A percentile compares a stretch with the other conserved stretches of the same genome.
phyloP scores from a whole-genome alignment of 2,888 invertebrate species.

The Patella caerulea region DNA sequence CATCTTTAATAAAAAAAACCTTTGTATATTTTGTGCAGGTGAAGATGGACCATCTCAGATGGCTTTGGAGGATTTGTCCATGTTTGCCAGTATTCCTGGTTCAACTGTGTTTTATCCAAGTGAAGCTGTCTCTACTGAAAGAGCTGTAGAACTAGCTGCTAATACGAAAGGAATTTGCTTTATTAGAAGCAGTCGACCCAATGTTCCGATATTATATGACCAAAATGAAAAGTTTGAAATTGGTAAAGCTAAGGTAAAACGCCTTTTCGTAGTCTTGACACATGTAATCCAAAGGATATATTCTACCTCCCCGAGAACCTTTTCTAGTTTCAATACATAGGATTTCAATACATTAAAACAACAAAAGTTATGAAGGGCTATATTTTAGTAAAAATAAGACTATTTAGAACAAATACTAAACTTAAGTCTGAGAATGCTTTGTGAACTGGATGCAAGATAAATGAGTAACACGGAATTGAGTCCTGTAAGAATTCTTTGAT shows the following conservation, averaged over 20 bases:
- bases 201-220: constrained; percentile 87
- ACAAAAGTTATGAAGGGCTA: no score
- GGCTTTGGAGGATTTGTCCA: constrained; percentile 97
- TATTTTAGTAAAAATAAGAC: no score
- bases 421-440: no score
- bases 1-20: background rate
- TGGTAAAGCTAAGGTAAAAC: constrained; percentile 74
- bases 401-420: no score
- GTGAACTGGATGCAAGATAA: no score
- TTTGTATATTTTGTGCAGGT: constrained; percentile 54
- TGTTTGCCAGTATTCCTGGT: constrained; percentile 92
- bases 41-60: constrained; percentile 99
- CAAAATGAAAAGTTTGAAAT: constrained; percentile 87
- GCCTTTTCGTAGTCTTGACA: background rate
- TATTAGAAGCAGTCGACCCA: constrained; percentile 94
- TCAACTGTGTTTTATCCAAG: constrained; percentile 80
- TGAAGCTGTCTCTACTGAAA: constrained; percentile 95
- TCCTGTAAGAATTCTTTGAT: no score
- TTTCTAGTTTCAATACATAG: background rate
- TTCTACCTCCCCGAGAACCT: background rate
- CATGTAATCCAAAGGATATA: background rate
- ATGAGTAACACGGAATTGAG: no score
- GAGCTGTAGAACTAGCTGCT: constrained; percentile 95
- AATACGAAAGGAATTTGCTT: constrained; percentile 96
- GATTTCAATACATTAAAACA: background rate